Base-by-base conservation (phyloP, 1,140 invertebrate species). In the Macrotrachela quadricornifera region DNA sequence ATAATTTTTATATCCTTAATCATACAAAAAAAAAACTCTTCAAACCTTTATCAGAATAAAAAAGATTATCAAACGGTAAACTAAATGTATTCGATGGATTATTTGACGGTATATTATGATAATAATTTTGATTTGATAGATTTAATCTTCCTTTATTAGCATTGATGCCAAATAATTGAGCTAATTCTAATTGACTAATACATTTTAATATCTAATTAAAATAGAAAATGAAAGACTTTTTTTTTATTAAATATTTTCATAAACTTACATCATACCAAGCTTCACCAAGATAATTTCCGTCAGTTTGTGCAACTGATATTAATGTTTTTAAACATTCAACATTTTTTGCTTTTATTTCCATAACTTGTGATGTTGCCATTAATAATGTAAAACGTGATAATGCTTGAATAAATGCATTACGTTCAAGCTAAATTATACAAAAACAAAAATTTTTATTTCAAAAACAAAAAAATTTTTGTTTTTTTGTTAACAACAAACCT, bases 321-420 rank as follows among this genome's bases (percentile, higher is more conserved):
- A 99, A 73, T 1, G 90, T 94, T 71, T 97, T 97, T 57, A 99
- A 97, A 0, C 92, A 96, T 62, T 97, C 90, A 55, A 99, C 92
- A 67, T 99, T 99, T 72, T 99, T 99, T 0, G 85, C 80, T 70
- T 96, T 96, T 86, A 99, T 96, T 71, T 96, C 91, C 36, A 84
- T 90, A 38, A 96, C 85, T 0, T 87, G 85, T 0, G 86, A 94
- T 61, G 91, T 94, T 10, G 90, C 87, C 3, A 87, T 95, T 13
- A 70, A 58, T 0, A 70, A 57, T 0, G 90, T 95, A 63, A 95
- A 95, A 52, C 90, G 74, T 0, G 90, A 86, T 50, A 99, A 68
- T 0, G 91, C 91, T 72, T 97, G 92, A 1, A 97, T 87, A 67
- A 94, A 99, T 0, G 92, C 94, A 71, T 99, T 88, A 62, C 92